These are phyloP conservation scores for Sinocyclocheilus grahami DNA, from an alignment of 2,113 vertebrate genomes.

Conservation along the genomic window DNA sequence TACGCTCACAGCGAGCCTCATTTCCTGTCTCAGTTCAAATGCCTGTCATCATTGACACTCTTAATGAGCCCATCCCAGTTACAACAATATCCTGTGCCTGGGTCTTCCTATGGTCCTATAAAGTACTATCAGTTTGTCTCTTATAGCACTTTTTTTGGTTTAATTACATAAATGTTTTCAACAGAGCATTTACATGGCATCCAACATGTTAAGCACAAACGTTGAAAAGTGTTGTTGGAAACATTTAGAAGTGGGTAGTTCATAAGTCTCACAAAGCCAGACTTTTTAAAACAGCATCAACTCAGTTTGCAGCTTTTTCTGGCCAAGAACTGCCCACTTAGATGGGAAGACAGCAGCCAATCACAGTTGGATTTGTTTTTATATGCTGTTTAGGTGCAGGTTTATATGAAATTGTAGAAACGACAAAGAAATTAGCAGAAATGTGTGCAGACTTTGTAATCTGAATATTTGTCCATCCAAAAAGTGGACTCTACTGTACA, in stretches of 20 bases:
- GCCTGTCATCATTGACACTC: constrained; percentile 60
- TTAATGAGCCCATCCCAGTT: constrained; percentile 62
- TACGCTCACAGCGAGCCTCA: constrained; percentile 44
- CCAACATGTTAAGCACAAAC: not conserved
- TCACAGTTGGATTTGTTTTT: not conserved
- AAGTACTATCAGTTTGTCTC: not conserved
- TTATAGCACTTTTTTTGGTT: not conserved
- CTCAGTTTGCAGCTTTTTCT: not conserved
- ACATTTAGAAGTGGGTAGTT: not conserved
- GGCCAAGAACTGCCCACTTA: not conserved
- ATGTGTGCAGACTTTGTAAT: not conserved
- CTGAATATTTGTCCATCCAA: not conserved
- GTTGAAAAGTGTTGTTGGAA: not conserved
- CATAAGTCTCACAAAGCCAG: not conserved
- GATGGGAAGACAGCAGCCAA: not conserved
- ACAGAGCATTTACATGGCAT: not conserved
- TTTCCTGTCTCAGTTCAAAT: constrained; percentile 57
- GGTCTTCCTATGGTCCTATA: not conserved
- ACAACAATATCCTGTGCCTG: constrained; percentile 53
- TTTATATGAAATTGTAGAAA: not conserved
- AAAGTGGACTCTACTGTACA: not conserved
- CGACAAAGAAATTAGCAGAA: not conserved
- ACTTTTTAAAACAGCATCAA: not conserved
- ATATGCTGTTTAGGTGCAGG: not conserved
- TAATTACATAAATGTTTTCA: not conserved